Conservation (phyloP, 2,797 vertebrate genomes). For the Pachyuromys duprasi region DNA sequence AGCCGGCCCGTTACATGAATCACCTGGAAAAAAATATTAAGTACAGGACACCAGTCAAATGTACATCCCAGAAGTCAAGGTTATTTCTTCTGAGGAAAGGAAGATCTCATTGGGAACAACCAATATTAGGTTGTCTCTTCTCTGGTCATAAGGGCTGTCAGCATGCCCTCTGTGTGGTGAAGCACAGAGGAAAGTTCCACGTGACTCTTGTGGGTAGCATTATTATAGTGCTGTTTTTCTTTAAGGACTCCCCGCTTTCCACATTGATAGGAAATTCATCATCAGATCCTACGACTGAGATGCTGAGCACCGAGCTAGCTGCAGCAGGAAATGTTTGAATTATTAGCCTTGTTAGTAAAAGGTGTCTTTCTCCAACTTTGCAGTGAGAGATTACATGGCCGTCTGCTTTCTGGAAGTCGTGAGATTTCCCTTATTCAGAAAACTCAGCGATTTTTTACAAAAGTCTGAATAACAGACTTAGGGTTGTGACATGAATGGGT, state of each 20-base stretch:
- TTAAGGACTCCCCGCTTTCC: not conserved
- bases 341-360: not conserved
- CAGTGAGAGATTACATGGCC: not conserved
- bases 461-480: not conserved
- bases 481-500: not conserved
- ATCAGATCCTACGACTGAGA: constrained; percentile 46
- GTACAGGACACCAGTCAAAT: constrained; percentile 78
- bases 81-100: constrained; percentile 74
- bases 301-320: not conserved
- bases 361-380: not conserved
- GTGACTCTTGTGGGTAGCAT: constrained; percentile 65
- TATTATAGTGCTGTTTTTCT: constrained; percentile 44
- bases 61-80: constrained; percentile 63
- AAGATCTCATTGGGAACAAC: constrained; percentile 30
- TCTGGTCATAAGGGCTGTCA: constrained; percentile 32
- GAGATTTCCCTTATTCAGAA: not conserved
- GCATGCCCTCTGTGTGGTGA: constrained; percentile 68
- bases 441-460: not conserved
- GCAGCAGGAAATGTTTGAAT: not conserved
- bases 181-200: constrained; percentile 66
- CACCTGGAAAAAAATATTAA: constrained; percentile 90
- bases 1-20: constrained; percentile 98
- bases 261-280: not conserved
- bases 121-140: not conserved
- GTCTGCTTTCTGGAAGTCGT: not conserved